Evolutionary conservation across 92 coral and sea anemone species (phyloP).

Genomic region (Blastomussa wellsi): DNA sequence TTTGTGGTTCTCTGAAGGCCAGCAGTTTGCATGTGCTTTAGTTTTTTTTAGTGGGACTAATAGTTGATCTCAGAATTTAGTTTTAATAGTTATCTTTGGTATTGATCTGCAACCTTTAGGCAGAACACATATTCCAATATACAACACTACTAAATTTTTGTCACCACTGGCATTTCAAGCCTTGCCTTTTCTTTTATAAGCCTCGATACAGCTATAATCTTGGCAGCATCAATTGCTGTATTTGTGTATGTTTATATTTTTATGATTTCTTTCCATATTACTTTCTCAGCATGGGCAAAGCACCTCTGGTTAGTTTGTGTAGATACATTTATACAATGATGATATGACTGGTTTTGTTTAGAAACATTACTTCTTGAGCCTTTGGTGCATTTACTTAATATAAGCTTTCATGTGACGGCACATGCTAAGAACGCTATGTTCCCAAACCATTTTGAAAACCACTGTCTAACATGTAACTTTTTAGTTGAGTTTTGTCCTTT

Average conservation of each 20-base stretch:
- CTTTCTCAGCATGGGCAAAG: slow-evolving; percentile 6
- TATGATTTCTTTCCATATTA: background rate
- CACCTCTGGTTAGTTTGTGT: background rate
- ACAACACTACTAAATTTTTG: background rate
- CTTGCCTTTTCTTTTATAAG: background rate
- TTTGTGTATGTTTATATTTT: background rate
- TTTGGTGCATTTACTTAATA: background rate
- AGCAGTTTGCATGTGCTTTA: no score
- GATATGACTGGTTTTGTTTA: background rate
- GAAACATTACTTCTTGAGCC: background rate
- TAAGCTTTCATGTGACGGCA: background rate
- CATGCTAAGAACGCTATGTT: background rate
- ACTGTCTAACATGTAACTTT: background rate
- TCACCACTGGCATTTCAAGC: background rate
- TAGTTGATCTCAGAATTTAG: background rate
- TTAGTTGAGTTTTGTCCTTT: background rate
- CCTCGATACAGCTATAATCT: background rate
- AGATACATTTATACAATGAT: background rate
- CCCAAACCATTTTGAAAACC: background rate
- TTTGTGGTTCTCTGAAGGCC: no score
- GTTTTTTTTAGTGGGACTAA: background rate
- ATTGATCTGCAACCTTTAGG: background rate
- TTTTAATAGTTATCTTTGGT: background rate
- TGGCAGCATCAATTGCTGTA: background rate
- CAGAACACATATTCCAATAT: background rate